Base-by-base conservation (phyloP, 92 coral and sea anemone species). In the Siderastrea siderea region DNA sequence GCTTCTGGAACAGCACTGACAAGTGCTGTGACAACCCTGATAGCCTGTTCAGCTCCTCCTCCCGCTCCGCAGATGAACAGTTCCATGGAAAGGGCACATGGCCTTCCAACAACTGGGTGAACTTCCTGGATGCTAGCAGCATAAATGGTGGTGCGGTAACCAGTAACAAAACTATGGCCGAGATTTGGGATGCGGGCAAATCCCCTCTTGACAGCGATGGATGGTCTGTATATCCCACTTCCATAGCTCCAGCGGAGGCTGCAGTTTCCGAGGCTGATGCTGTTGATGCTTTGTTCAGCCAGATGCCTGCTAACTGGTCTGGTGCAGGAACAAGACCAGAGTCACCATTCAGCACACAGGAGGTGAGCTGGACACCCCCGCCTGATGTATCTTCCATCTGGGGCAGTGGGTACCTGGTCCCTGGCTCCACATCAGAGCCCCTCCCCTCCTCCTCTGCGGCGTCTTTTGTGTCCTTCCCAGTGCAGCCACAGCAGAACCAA, bases 141-240 rank as follows among this genome's bases (percentile, higher is more conserved):
- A 59, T 92, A 59, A 89, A 81, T 61, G 90, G 90, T 8, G 78
- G 94, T 1, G 87, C 90, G 9, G 84, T 88, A 55, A 88, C 93
- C 75, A 89, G 90, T 78, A 94, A 86, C 93, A 95, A 93, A 95
- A 97, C 95, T 2, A 95, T 97, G 83, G 92, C 99, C 1, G 99
- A 97, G 90, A 97, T 97, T 81, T 97, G 99, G 99, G 99, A 97
- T 62, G 92, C 94, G 4, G 98, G 98, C 14, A 93, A 91, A 46
- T 79, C 83, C 45, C 92, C 97, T 68, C 90, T 80, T 47, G 95
- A 91, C 60, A 90, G 92, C 62, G 98, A 97, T 87, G 99, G 99
- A 16, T 97, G 99, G 99, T 90, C 98, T 48, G 61, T 88, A 4
- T 88, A 92, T 46, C 90, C 91, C 4, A 51, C 79, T 60, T 55